Evolutionary conservation across 2,797 vertebrate species (phyloP), one percentile per base, ranked within the genome.

Genomic region (Benthosema pterotum): DNA sequence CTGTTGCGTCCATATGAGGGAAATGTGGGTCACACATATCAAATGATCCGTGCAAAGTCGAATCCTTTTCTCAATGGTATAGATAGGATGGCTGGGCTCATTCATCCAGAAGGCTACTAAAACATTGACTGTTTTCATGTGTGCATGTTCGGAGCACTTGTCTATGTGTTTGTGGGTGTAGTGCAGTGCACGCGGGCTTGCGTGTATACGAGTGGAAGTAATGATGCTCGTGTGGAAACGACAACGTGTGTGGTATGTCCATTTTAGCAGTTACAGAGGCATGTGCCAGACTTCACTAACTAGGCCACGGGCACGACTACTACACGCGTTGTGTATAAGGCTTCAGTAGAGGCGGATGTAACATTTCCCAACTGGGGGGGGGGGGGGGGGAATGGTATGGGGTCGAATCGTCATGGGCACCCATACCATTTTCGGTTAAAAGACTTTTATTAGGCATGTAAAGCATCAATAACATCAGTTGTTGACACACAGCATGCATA

Each of bases 21-120:
- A 89, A 82, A 89, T 88, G 67, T 88, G 81, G 86, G 88, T 87
- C 85, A 87, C 74, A 79, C 85, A 72, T 68, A 72, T 72, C 52
- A 77, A 83, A 75, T 79, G 81, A 81, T 70, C 75, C 80, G 72
- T 83, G 78, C 69, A 32, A 69, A 70, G 83, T 74, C 57, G 19
- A 54, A 54, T 6, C 72, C 38, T 72, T 63, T 67, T 25, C 65
- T 65, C 67, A 28, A 64, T 50, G 60, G 14, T 53, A 28, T 19
- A 25, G 22, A 22, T 22, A 64, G 42, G 9, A 43, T 14, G 54
- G 32, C 18, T 14, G 32, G 19, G 28, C 3, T 77, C 49, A 52
- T 52, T 52, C 59, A 52, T 52, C 59, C 49, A 32, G 9, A 38
- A 61, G 59, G 59, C 32, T 52, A 52, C 42, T 42, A 28, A 52